These are phyloP conservation scores for Chaunax sp. DNA, from an alignment of 2,797 vertebrate genomes.

Conservation along the genomic window DNA sequence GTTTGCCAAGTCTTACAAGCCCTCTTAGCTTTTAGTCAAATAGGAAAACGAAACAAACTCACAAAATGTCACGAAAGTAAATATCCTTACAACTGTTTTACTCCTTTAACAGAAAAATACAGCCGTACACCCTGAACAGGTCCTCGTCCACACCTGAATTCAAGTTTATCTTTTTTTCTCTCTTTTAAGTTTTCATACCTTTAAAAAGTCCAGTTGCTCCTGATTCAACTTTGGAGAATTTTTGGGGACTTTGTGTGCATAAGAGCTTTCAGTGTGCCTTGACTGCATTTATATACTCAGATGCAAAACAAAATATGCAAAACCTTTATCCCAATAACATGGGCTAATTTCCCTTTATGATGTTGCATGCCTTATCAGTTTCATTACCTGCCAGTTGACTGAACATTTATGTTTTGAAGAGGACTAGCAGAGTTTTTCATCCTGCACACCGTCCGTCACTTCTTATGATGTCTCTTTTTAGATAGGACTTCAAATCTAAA, in stretches of 20 bases:
- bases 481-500: background rate
- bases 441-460: background rate
- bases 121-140: no score
- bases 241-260: constrained; percentile 4
- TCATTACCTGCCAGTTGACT: constrained; percentile 16
- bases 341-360: constrained; percentile 9
- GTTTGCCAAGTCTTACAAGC: no score
- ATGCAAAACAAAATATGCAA: constrained; percentile 74
- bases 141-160: no score
- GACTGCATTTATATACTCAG: constrained; percentile 56
- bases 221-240: no score
- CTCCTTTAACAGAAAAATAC: no score
- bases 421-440: background rate
- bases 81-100: no score
- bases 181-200: no score
- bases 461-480: constrained; percentile 30
- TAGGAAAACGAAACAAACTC: no score
- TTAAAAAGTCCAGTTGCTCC: no score
- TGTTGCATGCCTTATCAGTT: constrained; percentile 7
- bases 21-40: no score
- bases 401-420: constrained; percentile 11
- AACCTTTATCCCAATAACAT: constrained; percentile 20
- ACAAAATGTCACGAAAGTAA: no score
- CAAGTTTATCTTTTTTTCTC: no score
- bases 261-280: constrained; percentile 76